Base-by-base conservation (phyloP, 1,140 invertebrate genomes). In the Bombus confusus region DNA sequence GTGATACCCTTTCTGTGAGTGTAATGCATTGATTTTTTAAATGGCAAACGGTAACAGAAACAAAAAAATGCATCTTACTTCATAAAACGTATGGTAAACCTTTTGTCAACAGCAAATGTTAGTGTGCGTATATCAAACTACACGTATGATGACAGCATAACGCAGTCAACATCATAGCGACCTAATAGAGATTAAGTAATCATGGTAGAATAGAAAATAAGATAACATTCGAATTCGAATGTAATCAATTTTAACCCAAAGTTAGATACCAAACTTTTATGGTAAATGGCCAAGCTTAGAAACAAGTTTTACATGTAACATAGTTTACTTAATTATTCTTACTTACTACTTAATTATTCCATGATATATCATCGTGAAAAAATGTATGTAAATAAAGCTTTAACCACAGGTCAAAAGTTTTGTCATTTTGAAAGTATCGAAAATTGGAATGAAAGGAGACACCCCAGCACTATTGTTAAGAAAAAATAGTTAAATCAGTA, bases 371-470 rank as follows among this genome's bases (percentile, higher is more conserved):
- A 91, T 68, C 78, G 89, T 87, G 59, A 93, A 88, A 89, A 88
- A 92, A 80, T 89, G 68, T 79, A 92, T 93, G 90, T 93, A 93
- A 93, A 92, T 93, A 92, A 94, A 88, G 90, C 89, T 93, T 91
- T 91, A 92, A 91, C 81, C 91, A 89, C 34, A 64, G 28, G 43
- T 31, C 6, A 1, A 34, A 25, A 37, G 43, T 34, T n/a, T 52
- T 25, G 25, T 84, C 31, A 59, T 71, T 59, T 28, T 8, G 3
- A 28, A 13, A 59, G 13, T 43, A 13, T 47, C 31, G 6, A 66
- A 66, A 66, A 66, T 9, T 34, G 31, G 13, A 6, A 62, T 62
- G 15, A 18, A 66, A 3, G 8, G 15, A 8, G 8, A 1, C 6
- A 34, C 1, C 10, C 28, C 12, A 37, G 18, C 34, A 9, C 15